Evolutionary conservation across 2,797 vertebrate species (phyloP).

Genomic region (Fringilla coelebs): DNA sequence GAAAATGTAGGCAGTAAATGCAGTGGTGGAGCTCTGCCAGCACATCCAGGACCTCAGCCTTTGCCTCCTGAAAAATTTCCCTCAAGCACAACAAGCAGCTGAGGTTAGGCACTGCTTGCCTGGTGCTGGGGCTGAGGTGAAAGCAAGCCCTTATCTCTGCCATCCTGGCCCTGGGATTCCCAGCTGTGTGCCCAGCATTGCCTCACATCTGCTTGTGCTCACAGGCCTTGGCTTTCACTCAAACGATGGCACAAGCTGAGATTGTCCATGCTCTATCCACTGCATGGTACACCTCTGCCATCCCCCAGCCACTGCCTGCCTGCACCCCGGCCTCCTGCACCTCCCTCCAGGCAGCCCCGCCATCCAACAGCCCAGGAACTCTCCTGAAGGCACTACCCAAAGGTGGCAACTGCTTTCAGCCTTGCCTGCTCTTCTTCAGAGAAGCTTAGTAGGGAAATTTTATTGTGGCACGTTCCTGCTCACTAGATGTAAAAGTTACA

Average conservation of each 20-base stretch:
- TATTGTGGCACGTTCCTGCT: neutral
- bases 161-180: neutral
- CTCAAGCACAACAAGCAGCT: neutral
- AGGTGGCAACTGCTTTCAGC: neutral
- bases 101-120: neutral
- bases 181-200: neutral
- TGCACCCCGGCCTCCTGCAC: accelerated
- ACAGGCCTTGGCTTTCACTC: accelerated
- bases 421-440: neutral
- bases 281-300: neutral
- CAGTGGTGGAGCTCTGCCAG: neutral
- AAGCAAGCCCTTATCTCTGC: neutral
- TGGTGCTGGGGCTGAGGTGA: neutral
- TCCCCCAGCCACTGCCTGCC: neutral
- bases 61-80: neutral
- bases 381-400: neutral
- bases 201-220: neutral
- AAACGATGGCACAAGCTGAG: neutral
- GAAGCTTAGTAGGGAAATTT: neutral
- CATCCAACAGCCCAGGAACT: neutral
- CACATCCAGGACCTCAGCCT: neutral
- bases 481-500: neutral
- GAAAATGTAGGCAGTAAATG: neutral
- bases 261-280: accelerated
- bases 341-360: neutral